Conservation (phyloP, 2,113 vertebrate species). For the Notothenia rossii region DNA sequence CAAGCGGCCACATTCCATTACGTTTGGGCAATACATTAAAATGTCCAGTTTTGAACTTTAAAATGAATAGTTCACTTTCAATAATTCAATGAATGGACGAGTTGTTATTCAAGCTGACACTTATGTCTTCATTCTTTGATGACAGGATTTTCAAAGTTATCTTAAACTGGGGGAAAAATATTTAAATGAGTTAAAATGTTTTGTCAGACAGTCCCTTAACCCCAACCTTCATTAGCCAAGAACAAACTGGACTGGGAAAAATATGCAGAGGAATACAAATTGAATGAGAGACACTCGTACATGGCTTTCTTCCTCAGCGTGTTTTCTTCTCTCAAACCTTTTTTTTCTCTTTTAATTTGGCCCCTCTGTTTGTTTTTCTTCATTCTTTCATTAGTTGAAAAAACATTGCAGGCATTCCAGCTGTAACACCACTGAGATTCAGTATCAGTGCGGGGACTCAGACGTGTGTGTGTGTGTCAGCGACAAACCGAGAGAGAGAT, state of each 20-base stretch:
- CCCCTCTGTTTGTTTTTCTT: conserved; percentile 72
- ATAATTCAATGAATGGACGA: conserved; percentile 8
- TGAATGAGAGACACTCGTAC: conserved; percentile 1
- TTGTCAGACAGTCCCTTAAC: conserved; percentile 36
- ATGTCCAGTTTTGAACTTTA: neutral
- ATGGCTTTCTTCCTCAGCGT: neutral
- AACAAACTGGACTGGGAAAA: neutral
- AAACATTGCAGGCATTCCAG: conserved; percentile 80
- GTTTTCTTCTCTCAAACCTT: conserved; percentile 36
- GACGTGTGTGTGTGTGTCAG: conserved; percentile 24
- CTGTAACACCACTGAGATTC: conserved; percentile 70
- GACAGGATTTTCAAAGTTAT: conserved; percentile 1
- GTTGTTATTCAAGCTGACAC: conserved; percentile 8
- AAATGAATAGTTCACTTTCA: conserved; percentile 5
- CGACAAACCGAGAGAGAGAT: conserved; percentile 5
- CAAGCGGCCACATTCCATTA: neutral
- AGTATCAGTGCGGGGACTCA: conserved; percentile 48
- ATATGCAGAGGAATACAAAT: conserved; percentile 8
- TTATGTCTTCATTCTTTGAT: neutral
- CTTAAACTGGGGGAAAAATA: neutral
- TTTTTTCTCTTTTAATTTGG: conserved; percentile 71
- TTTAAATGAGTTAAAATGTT: conserved; percentile 4
- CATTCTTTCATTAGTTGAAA: conserved; percentile 80
- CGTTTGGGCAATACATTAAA: no score
- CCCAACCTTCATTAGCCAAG: conserved; percentile 23